Percentiles rank a stretch among this genome's conserved stretches.
Conservation (phyloP, 2,797 vertebrate genomes). For the Prunella strophiata region DNA sequence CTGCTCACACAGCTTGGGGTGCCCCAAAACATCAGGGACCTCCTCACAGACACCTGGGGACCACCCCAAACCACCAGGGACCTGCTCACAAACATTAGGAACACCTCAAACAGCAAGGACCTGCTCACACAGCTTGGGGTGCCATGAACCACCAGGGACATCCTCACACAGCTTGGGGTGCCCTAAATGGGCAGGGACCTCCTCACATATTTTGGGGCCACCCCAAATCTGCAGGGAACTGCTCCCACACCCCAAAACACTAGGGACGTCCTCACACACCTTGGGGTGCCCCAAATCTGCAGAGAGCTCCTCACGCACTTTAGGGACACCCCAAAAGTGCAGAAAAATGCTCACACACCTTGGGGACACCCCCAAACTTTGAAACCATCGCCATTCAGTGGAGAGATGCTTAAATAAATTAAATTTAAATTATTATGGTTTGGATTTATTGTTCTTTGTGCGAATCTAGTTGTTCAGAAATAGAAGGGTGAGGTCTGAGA, state of each 20-base stretch:
- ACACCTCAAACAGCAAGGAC: too few species aligned
- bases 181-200: too few species aligned
- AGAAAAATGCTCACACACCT: background rate
- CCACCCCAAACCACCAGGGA: background rate
- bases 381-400: background rate
- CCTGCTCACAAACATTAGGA: too few species aligned
- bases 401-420: background rate
- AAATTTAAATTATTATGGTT: background rate
- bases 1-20: too few species aligned
- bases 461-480: background rate
- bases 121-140: too few species aligned
- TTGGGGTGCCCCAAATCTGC: too few species aligned
- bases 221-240: too few species aligned
- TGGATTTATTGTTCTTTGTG: background rate
- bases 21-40: background rate
- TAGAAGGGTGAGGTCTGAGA: background rate
- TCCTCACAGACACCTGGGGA: background rate
- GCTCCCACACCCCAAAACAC: too few species aligned
- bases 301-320: fast-evolving
- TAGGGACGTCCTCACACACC: too few species aligned
- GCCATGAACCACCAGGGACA: background rate
- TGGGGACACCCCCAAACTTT: background rate
- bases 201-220: too few species aligned
- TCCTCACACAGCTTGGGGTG: too few species aligned
- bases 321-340: background rate